These are phyloP conservation scores for Hippolais icterina DNA, from an alignment of 2,113 vertebrate species.

Conservation along the genomic window DNA sequence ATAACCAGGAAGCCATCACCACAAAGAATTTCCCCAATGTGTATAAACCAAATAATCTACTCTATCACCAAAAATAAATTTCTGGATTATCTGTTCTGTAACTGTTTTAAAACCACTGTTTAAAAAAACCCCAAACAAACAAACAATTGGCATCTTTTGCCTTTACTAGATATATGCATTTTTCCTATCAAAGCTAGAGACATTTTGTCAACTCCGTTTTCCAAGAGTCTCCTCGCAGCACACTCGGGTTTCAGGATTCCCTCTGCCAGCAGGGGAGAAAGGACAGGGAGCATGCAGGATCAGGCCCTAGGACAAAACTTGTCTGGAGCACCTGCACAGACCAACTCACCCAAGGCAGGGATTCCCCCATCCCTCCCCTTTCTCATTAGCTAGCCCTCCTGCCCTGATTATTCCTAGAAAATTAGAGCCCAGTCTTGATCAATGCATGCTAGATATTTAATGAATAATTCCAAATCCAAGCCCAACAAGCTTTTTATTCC, in stretches of 20 bases:
- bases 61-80: neutral
- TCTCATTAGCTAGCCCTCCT: neutral
- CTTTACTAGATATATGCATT: accelerated
- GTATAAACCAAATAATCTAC: neutral
- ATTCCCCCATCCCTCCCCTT: too few relatives aligned
- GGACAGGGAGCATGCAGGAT: accelerated
- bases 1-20: neutral
- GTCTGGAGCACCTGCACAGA: accelerated
- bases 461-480: neutral
- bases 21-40: accelerated
- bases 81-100: neutral
- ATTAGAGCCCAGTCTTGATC: neutral
- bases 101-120: neutral
- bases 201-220: neutral
- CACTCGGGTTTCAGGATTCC: accelerated
- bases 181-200: neutral
- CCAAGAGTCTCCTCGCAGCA: neutral
- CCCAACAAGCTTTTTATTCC: neutral
- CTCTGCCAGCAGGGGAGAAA: neutral
- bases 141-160: neutral
- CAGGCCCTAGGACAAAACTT: neutral
- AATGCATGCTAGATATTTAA: neutral
- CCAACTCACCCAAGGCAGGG: accelerated
- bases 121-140: neutral
- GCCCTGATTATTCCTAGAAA: neutral